These are phyloP conservation scores for Wasmannia auropunctata DNA, from an alignment of 1,140 invertebrate genomes.

Conservation along the genomic window DNA sequence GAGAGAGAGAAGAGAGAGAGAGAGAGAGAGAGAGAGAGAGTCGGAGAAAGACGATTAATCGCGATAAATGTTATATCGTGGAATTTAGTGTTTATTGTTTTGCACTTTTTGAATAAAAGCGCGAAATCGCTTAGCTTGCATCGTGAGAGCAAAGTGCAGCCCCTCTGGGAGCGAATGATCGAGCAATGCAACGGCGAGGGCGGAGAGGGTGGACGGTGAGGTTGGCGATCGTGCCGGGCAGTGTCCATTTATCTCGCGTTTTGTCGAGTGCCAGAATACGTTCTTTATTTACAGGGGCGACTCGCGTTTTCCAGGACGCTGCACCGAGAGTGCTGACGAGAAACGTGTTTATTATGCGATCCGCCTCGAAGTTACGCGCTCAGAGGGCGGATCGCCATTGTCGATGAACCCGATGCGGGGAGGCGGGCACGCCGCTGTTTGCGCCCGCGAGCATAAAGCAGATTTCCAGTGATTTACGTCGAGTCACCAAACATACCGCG, in stretches of 20 bases:
- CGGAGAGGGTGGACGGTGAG: background rate
- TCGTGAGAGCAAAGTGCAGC: slow-evolving; percentile 60
- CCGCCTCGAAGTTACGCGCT: slow-evolving; percentile 59
- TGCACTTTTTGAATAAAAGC: slow-evolving; percentile 26
- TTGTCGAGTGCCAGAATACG: slow-evolving; percentile 71
- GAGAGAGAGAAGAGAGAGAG: background rate
- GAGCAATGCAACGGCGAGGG: slow-evolving; percentile 19
- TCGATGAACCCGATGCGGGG: slow-evolving; percentile 61
- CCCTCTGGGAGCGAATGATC: slow-evolving; percentile 47
- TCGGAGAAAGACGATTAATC: background rate
- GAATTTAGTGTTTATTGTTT: slow-evolving; percentile 28
- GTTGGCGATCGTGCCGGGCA: slow-evolving; percentile 1
- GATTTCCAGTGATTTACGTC: slow-evolving; percentile 75
- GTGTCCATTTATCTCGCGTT: slow-evolving; percentile 72
- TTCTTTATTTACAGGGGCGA: slow-evolving; percentile 71
- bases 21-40: background rate
- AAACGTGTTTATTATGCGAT: slow-evolving; percentile 74
- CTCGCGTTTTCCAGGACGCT: slow-evolving; percentile 73
- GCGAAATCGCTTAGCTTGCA: slow-evolving; percentile 33
- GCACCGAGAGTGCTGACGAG: slow-evolving; percentile 51
- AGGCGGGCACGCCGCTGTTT: slow-evolving; percentile 65
- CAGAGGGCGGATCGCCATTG: slow-evolving; percentile 62
- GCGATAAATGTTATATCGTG: background rate
- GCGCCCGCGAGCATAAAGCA: slow-evolving; percentile 70
- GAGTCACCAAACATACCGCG: slow-evolving; percentile 71